Conservation (phyloP, 2,797 vertebrate genomes). For the Sparidentex hasta region DNA sequence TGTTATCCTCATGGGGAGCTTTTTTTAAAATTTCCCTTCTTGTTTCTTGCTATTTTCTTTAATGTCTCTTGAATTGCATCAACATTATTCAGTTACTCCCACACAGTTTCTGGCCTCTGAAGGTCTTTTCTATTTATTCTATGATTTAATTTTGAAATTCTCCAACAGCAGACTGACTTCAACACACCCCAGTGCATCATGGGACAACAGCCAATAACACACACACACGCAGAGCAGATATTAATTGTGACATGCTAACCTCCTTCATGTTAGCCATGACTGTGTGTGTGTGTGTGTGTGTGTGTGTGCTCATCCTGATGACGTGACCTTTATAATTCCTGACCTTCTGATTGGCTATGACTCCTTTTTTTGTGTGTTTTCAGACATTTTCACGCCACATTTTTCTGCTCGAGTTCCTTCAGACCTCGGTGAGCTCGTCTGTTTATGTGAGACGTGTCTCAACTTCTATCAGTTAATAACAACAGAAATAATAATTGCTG, state of each 20-base stretch:
- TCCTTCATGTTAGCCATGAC: no score
- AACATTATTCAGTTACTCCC: no score
- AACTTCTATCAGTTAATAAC: no score
- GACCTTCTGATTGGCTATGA: neutral
- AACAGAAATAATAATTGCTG: no score
- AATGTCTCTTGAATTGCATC: no score
- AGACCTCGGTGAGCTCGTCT: no score
- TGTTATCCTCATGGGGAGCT: no score
- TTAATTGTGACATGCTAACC: no score
- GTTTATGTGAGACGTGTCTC: no score
- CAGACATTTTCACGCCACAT: neutral
- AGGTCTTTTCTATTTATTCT: neutral
- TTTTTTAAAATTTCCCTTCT: no score
- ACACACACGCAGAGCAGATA: neutral
- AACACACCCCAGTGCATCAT: neutral
- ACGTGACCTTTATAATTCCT: neutral
- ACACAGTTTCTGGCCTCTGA: no score
- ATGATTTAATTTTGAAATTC: neutral
- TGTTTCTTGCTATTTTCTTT: no score
- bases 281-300: neutral
- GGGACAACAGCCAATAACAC: neutral
- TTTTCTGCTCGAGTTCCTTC: neutral
- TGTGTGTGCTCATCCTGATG: constrained; percentile 4
- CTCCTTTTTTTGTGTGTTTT: neutral
- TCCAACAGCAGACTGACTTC: neutral